These are phyloP conservation scores for Scotopteryx bipunctaria DNA, from an alignment of 2,888 invertebrate species.

Conservation along the genomic window DNA sequence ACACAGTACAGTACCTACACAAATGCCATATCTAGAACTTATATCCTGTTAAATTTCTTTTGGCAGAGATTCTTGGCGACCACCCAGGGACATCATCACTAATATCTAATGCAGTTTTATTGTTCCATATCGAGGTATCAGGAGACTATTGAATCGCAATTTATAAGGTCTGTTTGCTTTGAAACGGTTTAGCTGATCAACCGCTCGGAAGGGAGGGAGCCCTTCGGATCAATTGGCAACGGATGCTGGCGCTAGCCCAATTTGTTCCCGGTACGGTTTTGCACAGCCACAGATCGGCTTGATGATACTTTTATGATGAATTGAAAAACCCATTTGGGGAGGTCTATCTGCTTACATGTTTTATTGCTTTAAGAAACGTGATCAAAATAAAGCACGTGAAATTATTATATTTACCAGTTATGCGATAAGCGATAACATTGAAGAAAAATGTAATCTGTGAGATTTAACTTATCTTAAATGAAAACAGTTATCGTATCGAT, in stretches of 20 bases:
- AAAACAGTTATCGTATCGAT: slow-evolving; percentile 59
- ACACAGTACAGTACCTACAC: slow-evolving; percentile 29
- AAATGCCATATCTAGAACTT: slow-evolving; percentile 40
- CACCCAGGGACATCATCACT: slow-evolving; percentile 47
- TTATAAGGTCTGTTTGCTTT: slow-evolving; percentile 23
- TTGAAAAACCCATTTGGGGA: slow-evolving; percentile 3
- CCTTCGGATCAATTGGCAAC: slow-evolving; percentile 66
- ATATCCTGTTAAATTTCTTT: slow-evolving; percentile 50
- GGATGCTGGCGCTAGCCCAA: slow-evolving; percentile 65
- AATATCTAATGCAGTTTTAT: slow-evolving; percentile 51
- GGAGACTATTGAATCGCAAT: slow-evolving; percentile 22
- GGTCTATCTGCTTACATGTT: neutral
- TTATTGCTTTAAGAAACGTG: slow-evolving; percentile 2
- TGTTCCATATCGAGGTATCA: slow-evolving; percentile 33
- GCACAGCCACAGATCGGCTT: slow-evolving; percentile 48
- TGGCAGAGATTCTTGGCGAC: slow-evolving; percentile 53
- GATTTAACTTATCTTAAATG: slow-evolving; percentile 55
- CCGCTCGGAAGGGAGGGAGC: slow-evolving; percentile 55
- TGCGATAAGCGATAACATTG: slow-evolving; percentile 37
- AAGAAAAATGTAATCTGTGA: slow-evolving; percentile 42
- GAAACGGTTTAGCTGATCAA: slow-evolving; percentile 47
- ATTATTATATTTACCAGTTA: slow-evolving; percentile 42
- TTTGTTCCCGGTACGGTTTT: slow-evolving; percentile 58
- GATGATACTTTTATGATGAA: slow-evolving; percentile 50
- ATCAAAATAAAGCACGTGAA: slow-evolving; percentile 6